phyloP scores from a whole-genome alignment of 2,888 invertebrate species.

The Athalia circularis region DNA sequence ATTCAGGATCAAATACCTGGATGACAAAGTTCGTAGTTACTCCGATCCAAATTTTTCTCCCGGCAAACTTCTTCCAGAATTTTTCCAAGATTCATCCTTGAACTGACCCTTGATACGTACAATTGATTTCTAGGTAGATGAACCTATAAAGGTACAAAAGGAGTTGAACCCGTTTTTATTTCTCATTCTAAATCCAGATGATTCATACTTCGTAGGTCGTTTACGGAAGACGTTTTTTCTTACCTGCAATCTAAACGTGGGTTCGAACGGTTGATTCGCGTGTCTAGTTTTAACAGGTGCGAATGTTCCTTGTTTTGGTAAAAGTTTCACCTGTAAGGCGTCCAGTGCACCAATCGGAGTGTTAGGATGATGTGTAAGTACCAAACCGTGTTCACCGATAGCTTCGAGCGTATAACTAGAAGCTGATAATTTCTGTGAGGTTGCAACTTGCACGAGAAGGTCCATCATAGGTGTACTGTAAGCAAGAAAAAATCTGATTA shows the following conservation, averaged over 20 bases:
- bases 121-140: slow-evolving; percentile 88
- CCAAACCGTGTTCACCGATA: slow-evolving; percentile 78
- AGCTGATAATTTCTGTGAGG: slow-evolving; percentile 81
- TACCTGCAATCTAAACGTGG: slow-evolving; percentile 77
- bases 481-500: slow-evolving; percentile 38
- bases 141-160: slow-evolving; percentile 74
- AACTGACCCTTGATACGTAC: slow-evolving; percentile 85
- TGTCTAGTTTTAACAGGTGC: slow-evolving; percentile 66
- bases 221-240: neutral
- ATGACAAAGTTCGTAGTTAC: slow-evolving; percentile 86
- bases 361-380: slow-evolving; percentile 83
- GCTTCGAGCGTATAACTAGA: slow-evolving; percentile 81
- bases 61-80: slow-evolving; percentile 84
- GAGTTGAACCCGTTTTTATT: neutral
- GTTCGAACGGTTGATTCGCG: slow-evolving; percentile 79
- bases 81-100: slow-evolving; percentile 81
- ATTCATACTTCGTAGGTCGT: neutral
- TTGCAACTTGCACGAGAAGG: slow-evolving; percentile 83
- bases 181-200: neutral
- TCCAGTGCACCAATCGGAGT: slow-evolving; percentile 82
- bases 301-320: slow-evolving; percentile 69
- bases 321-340: slow-evolving; percentile 73
- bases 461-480: slow-evolving; percentile 87
- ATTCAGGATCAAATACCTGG: slow-evolving; percentile 76
- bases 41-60: slow-evolving; percentile 84